Evolutionary conservation across 2,888 invertebrate genomes (phyloP).

Genomic region (Abscondita cerata): DNA sequence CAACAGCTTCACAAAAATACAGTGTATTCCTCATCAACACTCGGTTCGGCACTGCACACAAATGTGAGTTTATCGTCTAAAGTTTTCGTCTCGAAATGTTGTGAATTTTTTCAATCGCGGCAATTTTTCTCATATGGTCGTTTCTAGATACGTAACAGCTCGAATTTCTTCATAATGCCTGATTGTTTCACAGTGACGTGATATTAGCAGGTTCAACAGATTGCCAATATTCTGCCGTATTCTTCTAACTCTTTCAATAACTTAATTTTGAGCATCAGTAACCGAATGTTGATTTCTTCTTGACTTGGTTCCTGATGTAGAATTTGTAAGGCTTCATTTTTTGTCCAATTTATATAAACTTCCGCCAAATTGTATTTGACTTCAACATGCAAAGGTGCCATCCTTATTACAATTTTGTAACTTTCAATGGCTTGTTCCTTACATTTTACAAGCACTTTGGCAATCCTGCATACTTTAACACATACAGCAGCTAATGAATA

Average conservation of each 20-base stretch:
- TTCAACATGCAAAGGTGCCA: conserved; percentile 87
- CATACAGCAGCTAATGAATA: conserved; percentile 91
- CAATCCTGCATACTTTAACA: conserved; percentile 93
- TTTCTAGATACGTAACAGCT: conserved; percentile 59
- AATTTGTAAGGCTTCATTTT: conserved; percentile 79
- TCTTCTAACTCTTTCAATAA: conserved; percentile 72
- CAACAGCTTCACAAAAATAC: conserved; percentile 72
- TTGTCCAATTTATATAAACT: conserved; percentile 72
- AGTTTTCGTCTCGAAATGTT: conserved; percentile 67
- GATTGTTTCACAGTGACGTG: conserved; percentile 73
- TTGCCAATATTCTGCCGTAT: conserved; percentile 75
- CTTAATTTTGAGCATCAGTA: conserved; percentile 80
- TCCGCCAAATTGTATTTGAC: conserved; percentile 80
- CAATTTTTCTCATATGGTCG: conserved; percentile 60
- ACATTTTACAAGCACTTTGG: conserved; percentile 72
- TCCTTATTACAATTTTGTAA: conserved; percentile 77
- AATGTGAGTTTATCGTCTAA: conserved; percentile 65
- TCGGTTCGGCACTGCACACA: conserved; percentile 60
- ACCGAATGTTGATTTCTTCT: conserved; percentile 72
- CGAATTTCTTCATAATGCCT: conserved; percentile 66
- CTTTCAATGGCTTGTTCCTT: conserved; percentile 58
- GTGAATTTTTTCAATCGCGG: conserved; percentile 60
- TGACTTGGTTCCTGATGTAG: conserved; percentile 76
- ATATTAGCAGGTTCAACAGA: conserved; percentile 76
- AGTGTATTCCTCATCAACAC: conserved; percentile 70